A percentile compares a stretch with the other conserved stretches of the same genome.
phyloP scores from a whole-genome alignment of 1,140 invertebrate species.

The Chlorops oryzae region DNA sequence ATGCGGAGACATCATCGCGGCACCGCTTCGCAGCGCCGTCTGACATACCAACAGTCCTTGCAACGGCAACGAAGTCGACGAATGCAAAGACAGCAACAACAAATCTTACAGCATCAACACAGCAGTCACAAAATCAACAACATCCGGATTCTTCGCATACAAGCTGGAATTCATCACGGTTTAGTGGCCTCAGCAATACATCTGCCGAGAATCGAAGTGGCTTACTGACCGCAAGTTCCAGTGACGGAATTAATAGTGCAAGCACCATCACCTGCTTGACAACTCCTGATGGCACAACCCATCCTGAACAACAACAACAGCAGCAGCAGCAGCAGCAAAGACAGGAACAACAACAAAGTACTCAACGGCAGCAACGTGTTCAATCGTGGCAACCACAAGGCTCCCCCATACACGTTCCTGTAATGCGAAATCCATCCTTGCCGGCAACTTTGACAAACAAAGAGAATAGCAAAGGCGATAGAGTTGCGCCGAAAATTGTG shows the following conservation, averaged over 20 bases:
- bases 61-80: conserved; percentile 12
- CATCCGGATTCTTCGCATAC: background rate
- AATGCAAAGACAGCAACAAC: conserved; percentile 19
- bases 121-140: conserved; percentile 1
- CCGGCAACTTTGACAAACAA: too few species aligned
- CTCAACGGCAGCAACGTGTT: background rate
- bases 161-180: too few species aligned
- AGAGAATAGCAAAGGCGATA: too few species aligned
- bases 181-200: conserved; percentile 31
- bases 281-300: too few species aligned
- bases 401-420: too few species aligned
- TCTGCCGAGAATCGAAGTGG: conserved; percentile 32
- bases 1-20: conserved; percentile 31
- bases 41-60: background rate
- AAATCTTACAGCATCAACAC: conserved; percentile 23
- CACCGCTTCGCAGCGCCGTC: conserved; percentile 19
- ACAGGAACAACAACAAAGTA: background rate
- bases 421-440: too few species aligned
- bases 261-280: background rate
- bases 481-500: too few species aligned
- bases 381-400: too few species aligned
- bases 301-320: background rate
- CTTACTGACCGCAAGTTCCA: conserved; percentile 29
- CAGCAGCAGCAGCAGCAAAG: conserved; percentile 5
- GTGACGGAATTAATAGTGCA: background rate